Percentiles rank a stretch among this genome's conserved stretches.
These are phyloP conservation scores for Dasysyrphus albostriatus DNA, from an alignment of 2,888 invertebrate species.

Conservation along the genomic window DNA sequence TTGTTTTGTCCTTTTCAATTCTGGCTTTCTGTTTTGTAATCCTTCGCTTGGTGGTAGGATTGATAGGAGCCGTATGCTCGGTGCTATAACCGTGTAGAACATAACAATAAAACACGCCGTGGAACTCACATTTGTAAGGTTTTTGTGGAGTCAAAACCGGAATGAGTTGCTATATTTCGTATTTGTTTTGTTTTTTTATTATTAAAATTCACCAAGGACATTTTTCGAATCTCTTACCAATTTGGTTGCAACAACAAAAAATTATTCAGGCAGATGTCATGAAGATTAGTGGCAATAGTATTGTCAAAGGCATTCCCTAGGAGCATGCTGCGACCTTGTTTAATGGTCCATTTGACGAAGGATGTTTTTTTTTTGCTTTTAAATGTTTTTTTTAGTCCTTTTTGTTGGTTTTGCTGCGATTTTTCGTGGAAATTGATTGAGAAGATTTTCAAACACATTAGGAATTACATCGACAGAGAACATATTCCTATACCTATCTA, in stretches of 20 bases:
- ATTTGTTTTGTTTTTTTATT: constrained; percentile 12
- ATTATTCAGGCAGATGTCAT: constrained; percentile 71
- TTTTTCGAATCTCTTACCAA: constrained; percentile 17
- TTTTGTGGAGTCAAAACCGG: constrained; percentile 15
- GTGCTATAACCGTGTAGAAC: neutral
- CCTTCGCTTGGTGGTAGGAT: constrained; percentile 46
- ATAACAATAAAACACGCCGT: constrained; percentile 8
- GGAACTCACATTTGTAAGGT: constrained; percentile 8
- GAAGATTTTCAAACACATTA: constrained; percentile 62
- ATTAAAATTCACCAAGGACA: constrained; percentile 49
- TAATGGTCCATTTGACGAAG: constrained; percentile 58
- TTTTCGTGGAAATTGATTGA: constrained; percentile 66
- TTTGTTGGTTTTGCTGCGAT: constrained; percentile 52
- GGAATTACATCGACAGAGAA: constrained; percentile 51
- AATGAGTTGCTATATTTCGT: constrained; percentile 12
- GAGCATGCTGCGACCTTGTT: constrained; percentile 60
- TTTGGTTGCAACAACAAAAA: constrained; percentile 62
- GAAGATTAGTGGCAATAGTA: constrained; percentile 67
- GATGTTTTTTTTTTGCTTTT: constrained; percentile 9
- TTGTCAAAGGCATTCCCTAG: constrained; percentile 25
- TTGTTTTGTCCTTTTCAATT: constrained; percentile 41
- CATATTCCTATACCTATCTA: too few relatives aligned
- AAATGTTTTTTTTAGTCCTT: neutral
- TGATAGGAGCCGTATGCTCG: constrained; percentile 35
- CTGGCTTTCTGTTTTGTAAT: constrained; percentile 40